Percentiles rank a stretch among this genome's conserved stretches.
Evolutionary conservation across 2,797 vertebrate species (phyloP).

Genomic region (Cirrhinus mrigala): DNA sequence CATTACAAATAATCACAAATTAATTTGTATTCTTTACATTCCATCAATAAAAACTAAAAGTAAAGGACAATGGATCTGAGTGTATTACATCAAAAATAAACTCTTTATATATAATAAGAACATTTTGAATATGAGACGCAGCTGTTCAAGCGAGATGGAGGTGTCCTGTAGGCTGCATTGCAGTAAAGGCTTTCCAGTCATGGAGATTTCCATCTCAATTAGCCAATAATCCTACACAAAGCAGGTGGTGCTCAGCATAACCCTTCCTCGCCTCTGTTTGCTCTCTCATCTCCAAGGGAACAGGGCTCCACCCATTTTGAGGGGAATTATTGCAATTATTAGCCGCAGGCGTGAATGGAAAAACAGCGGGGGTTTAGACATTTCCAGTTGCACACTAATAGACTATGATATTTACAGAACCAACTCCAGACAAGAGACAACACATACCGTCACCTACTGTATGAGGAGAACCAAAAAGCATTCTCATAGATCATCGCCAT

Average conservation of each 20-base stretch:
- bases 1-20: neutral
- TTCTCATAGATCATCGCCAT: neutral
- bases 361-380: slow-evolving; percentile 1
- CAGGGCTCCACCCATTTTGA: slow-evolving; percentile 53
- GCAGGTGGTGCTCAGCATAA: slow-evolving; percentile 57
- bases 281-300: slow-evolving; percentile 20
- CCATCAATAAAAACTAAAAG: slow-evolving; percentile 4
- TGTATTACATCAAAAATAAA: neutral
- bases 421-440: slow-evolving; percentile 10
- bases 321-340: slow-evolving; percentile 61
- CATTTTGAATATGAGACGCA: slow-evolving; percentile 59
- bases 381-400: slow-evolving; percentile 23
- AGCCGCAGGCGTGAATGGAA: slow-evolving; percentile 49
- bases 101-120: slow-evolving; percentile 24
- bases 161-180: slow-evolving; percentile 59
- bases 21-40: neutral
- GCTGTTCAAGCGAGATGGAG: slow-evolving; percentile 68
- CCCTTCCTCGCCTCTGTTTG: slow-evolving; percentile 22
- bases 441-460: neutral
- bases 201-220: slow-evolving; percentile 60
- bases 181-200: slow-evolving; percentile 56
- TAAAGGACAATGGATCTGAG: slow-evolving; percentile 39
- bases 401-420: slow-evolving; percentile 9
- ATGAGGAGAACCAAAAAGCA: neutral
- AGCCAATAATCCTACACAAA: slow-evolving; percentile 61